phyloP scores from a whole-genome alignment of 2,113 vertebrate genomes.

The Seriola rivoliana region DNA sequence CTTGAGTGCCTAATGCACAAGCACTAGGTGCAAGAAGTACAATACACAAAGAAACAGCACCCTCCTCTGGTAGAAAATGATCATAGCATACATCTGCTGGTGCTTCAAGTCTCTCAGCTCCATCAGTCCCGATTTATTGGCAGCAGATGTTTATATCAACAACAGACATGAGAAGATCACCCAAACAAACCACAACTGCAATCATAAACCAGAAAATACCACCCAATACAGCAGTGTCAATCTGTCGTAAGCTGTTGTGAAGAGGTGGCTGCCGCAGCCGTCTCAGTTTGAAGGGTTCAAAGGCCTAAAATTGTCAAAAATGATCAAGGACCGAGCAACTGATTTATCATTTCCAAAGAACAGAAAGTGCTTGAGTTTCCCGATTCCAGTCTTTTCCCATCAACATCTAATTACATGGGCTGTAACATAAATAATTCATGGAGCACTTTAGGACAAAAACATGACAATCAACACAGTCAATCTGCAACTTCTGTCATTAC shows the following conservation, averaged over 20 bases:
- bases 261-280: not conserved
- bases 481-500: conserved; percentile 78
- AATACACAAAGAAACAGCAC: conserved; percentile 67
- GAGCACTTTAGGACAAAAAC: conserved; percentile 75
- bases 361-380: conserved; percentile 51
- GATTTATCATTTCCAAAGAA: conserved; percentile 66
- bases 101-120: not conserved
- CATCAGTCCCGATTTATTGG: conserved; percentile 33
- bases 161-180: conserved; percentile 32
- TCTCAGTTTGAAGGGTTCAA: conserved; percentile 25
- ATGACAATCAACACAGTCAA: conserved; percentile 74
- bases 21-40: not conserved
- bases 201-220: conserved; percentile 17
- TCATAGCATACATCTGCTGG: conserved; percentile 26
- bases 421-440: conserved; percentile 82
- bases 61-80: conserved; percentile 73
- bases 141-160: conserved; percentile 59
- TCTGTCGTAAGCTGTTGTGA: conserved; percentile 16
- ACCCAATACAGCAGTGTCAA: not conserved
- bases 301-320: conserved; percentile 46
- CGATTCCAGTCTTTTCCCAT: conserved; percentile 70
- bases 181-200: conserved; percentile 43
- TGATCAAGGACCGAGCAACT: conserved; percentile 42
- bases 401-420: conserved; percentile 72
- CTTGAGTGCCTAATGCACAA: not conserved